These are phyloP conservation scores for Perithous albicinctus DNA, from an alignment of 2,888 invertebrate species.

Conservation along the genomic window DNA sequence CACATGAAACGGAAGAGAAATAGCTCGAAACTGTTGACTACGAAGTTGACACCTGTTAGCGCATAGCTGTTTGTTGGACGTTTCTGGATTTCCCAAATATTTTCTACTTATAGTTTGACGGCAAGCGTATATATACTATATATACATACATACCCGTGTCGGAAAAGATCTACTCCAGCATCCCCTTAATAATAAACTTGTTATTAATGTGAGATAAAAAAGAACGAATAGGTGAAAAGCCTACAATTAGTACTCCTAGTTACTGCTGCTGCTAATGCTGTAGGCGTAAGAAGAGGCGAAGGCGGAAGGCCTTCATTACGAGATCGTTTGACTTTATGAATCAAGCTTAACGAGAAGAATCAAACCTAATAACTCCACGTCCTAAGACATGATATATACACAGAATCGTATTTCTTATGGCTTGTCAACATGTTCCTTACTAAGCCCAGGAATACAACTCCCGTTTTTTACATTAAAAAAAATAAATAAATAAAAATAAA, in stretches of 20 bases:
- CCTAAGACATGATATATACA: constrained; percentile 37
- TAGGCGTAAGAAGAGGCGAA: constrained; percentile 33
- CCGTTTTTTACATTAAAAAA: not conserved
- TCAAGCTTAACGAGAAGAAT: constrained; percentile 45
- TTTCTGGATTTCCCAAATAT: too few relatives aligned
- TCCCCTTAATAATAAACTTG: not conserved
- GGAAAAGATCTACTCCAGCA: too few relatives aligned
- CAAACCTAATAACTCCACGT: constrained; percentile 42
- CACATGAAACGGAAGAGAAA: too few relatives aligned
- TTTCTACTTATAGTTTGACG: too few relatives aligned
- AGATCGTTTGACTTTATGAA: constrained; percentile 23
- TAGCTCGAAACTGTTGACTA: too few relatives aligned
- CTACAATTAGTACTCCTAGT: constrained; percentile 1
- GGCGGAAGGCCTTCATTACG: constrained; percentile 48
- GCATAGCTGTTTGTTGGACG: too few relatives aligned
- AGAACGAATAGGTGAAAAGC: constrained; percentile 29
- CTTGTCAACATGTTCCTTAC: constrained; percentile 1
- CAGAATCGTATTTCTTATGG: constrained; percentile 14
- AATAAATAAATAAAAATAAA: not conserved
- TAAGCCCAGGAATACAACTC: not conserved
- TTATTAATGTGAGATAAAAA: not conserved
- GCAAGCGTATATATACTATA: too few relatives aligned
- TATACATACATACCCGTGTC: too few relatives aligned
- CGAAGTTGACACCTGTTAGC: too few relatives aligned
- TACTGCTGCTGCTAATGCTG: not conserved